Percentiles rank a stretch among this genome's conserved stretches.
phyloP scores from a whole-genome alignment of 2,113 vertebrate species.

The Meleagris gallopavo region DNA sequence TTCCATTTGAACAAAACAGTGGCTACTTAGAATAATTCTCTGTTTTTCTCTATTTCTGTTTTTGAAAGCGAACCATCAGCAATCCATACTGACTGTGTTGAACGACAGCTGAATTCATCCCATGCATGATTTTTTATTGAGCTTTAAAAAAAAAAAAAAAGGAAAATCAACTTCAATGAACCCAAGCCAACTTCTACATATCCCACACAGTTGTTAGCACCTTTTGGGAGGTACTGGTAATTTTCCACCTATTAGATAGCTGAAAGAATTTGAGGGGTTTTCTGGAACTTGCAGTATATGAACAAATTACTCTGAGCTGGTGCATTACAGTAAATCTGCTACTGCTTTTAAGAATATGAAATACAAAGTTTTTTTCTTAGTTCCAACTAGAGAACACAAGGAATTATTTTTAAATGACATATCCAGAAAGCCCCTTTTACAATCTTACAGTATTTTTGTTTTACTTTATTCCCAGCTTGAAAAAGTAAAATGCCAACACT shows the following conservation, averaged over 20 bases:
- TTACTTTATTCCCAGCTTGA: neutral
- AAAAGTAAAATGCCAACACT: neutral
- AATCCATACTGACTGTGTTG: neutral
- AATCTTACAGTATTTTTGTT: neutral
- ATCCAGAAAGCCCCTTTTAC: neutral
- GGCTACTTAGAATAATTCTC: neutral
- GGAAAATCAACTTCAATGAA: too few species aligned
- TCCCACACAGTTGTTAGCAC: neutral
- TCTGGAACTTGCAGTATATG: neutral
- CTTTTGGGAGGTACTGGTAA: neutral
- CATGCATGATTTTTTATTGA: neutral
- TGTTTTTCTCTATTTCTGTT: slow-evolving; percentile 5
- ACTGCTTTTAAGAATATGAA: neutral
- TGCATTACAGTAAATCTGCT: neutral
- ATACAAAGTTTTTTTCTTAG: neutral
- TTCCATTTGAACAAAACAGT: neutral
- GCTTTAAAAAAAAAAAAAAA: neutral
- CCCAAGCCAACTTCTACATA: neutral
- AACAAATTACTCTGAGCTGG: neutral
- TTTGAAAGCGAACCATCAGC: neutral
- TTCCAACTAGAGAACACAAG: neutral
- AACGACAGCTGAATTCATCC: neutral
- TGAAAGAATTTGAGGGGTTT: neutral
- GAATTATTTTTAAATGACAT: neutral
- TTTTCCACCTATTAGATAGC: neutral